Base-by-base conservation (phyloP, 2,797 vertebrate genomes). In the Lepidocolaptes lacrymiger region DNA sequence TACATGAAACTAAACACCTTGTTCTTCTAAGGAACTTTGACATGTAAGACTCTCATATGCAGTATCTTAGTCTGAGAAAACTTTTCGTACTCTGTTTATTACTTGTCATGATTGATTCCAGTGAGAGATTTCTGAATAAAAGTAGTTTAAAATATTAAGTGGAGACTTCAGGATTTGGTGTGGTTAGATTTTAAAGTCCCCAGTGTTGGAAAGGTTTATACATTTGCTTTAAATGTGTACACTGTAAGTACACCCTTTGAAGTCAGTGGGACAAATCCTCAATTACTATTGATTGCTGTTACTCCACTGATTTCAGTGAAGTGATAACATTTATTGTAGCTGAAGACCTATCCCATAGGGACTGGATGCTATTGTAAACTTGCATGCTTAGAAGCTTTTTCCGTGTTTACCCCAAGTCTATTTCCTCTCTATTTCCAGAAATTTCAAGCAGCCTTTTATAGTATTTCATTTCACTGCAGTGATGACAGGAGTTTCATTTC, bases 401-500 rank as follows among this genome's bases (percentile, higher is more conserved):
- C 69, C 7, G 2, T 69, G 28, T 85, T 96, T 91, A 72, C 28
- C 68, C 66, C 54, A 74, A 66, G 32, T 78, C 43, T 78, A 37
- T 89, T 91, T 92, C 79, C 55, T 54, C 9, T 82, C 81, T 89
- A 23, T 85, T 93, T 72, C 72, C 75, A 93, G 87, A 80, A 62
- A 37, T 28, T 88, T 85, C 46, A 78, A 86, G 62, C 21, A 72
- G 72, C 52, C 76, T 91, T 92, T 94, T 92, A 58, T 73, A 89
- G 66, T 63, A 88, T 96, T 96, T 80, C 56, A 83, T 85, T 96
- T 92, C 79, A 81, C 54, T 81, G 73, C 59, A 56, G 73, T 30
- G 76, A 51, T 94, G 92, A 87, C 82, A 93, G 3, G 4, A 85
- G 66, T 73, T 96, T 91, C 39, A 88, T 95, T 96, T 91, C 76